These are phyloP conservation scores for Lasioglossum calceatum DNA, from an alignment of 2,888 invertebrate species.

Conservation along the genomic window DNA sequence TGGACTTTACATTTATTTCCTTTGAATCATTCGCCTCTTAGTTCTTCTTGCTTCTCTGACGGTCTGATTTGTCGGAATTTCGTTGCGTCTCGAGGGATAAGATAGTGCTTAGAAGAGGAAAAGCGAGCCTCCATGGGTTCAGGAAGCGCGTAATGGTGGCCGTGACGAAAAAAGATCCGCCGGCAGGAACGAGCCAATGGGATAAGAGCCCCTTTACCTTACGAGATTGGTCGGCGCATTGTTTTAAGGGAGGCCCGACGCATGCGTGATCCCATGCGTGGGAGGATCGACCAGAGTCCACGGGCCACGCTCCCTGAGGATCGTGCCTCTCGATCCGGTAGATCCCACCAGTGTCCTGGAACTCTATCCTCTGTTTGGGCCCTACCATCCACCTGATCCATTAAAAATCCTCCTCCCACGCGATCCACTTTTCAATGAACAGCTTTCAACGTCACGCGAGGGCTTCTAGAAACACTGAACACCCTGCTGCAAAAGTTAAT, in stretches of 20 bases:
- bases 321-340: slow-evolving; percentile 27
- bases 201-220: slow-evolving; percentile 81
- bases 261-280: slow-evolving; percentile 81
- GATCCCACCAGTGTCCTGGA: slow-evolving; percentile 12
- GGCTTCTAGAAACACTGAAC: background rate
- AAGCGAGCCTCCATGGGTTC: slow-evolving; percentile 49
- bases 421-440: background rate
- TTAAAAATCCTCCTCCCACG: background rate
- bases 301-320: slow-evolving; percentile 53
- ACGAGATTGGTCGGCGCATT: slow-evolving; percentile 83
- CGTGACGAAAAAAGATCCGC: slow-evolving; percentile 79
- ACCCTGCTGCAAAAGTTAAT: background rate
- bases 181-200: slow-evolving; percentile 80
- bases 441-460: too few relatives aligned
- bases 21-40: background rate
- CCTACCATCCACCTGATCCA: background rate
- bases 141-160: slow-evolving; percentile 61
- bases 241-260: slow-evolving; percentile 83
- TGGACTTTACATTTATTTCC: background rate
- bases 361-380: background rate
- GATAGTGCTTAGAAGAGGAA: background rate
- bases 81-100: background rate
- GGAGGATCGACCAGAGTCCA: slow-evolving; percentile 79
- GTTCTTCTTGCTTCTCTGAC: background rate
- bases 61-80: background rate